Conservation (phyloP, 2,888 invertebrate genomes). For the Stenichneumon culpator region DNA sequence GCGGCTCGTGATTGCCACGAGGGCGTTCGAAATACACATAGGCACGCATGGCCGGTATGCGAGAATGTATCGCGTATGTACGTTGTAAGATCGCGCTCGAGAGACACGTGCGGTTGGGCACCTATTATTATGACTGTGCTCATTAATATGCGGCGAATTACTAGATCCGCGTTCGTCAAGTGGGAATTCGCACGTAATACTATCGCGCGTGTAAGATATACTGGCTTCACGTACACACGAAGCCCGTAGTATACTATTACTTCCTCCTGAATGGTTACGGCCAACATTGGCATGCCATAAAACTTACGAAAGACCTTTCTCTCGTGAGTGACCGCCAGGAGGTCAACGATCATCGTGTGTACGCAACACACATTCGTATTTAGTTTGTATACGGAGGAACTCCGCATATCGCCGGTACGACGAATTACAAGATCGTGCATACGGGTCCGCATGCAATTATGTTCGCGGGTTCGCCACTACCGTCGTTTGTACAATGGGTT, state of each 20-base stretch:
- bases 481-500: constrained; percentile 15
- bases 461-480: constrained; percentile 17
- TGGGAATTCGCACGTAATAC: constrained; percentile 16
- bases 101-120: neutral
- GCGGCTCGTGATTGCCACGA: neutral
- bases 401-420: constrained; percentile 51
- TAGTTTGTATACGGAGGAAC: constrained; percentile 19
- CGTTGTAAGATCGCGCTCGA: neutral
- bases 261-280: constrained; percentile 56
- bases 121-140: neutral
- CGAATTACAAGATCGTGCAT: constrained; percentile 60
- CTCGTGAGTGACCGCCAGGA: constrained; percentile 64
- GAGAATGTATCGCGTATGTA: neutral
- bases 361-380: constrained; percentile 11
- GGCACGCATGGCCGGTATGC: neutral
- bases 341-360: constrained; percentile 62
- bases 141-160: constrained; percentile 4
- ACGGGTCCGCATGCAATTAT: constrained; percentile 54
- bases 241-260: constrained; percentile 26
- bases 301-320: constrained; percentile 62
- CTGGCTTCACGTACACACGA: neutral
- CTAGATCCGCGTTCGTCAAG: constrained; percentile 4
- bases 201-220: neutral
- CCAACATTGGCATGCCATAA: constrained; percentile 32
- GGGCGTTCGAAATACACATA: neutral